Percentiles rank a stretch among this genome's conserved stretches.
Conservation (phyloP, 2,888 invertebrate species). For the Pomacea canaliculata region DNA sequence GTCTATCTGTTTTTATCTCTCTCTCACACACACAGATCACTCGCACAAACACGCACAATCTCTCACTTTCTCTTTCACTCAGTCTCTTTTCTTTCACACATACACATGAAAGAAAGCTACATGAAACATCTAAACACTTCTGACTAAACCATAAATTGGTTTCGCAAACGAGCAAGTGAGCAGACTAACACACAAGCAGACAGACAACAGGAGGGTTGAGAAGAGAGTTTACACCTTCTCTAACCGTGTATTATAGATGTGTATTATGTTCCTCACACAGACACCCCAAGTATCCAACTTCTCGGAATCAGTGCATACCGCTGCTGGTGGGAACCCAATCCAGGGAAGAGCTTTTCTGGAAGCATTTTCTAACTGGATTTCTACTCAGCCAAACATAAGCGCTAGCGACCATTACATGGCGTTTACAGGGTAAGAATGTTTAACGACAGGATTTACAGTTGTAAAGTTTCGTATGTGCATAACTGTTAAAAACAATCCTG, state of each 20-base stretch:
- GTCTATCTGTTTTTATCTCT: neutral
- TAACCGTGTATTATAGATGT: too few relatives aligned
- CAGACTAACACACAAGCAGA: neutral
- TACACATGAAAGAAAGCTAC: too few relatives aligned
- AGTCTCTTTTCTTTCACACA: too few relatives aligned
- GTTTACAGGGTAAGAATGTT: neutral
- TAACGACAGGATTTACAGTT: neutral
- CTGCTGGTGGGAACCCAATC: neutral
- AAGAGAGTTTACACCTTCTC: neutral
- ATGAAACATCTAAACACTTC: too few relatives aligned
- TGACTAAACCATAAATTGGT: too few relatives aligned
- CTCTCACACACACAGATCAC: too few relatives aligned
- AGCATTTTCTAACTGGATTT: slow-evolving; percentile 1
- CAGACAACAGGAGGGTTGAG: neutral
- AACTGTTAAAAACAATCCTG: too few relatives aligned
- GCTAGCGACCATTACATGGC: slow-evolving; percentile 9
- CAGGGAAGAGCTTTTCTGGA: neutral
- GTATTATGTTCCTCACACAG: neutral
- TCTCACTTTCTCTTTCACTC: too few relatives aligned
- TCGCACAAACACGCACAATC: too few relatives aligned
- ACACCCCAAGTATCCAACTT: neutral
- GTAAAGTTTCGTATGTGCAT: too few relatives aligned
- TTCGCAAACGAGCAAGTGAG: neutral
- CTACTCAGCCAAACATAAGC: neutral
- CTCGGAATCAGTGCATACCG: neutral